A percentile compares a stretch with the other conserved stretches of the same genome.
Conservation (phyloP, 2,797 vertebrate genomes). For the Buphagus erythrorhynchus region DNA sequence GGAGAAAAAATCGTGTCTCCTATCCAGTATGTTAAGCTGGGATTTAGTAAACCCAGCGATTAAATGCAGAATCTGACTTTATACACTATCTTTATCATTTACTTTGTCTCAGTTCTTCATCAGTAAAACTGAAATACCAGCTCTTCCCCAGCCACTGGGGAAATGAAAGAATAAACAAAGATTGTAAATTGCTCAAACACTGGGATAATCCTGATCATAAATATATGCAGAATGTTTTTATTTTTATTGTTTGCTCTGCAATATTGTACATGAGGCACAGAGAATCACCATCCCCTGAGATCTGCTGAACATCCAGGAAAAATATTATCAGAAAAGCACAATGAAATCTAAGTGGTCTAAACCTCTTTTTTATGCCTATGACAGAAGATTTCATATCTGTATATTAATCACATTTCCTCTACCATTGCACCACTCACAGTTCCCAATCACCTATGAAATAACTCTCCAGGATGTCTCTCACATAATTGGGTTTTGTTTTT, state of each 20-base stretch:
- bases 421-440: background rate
- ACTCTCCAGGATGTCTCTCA: background rate
- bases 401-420: background rate
- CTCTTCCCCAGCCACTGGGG: background rate
- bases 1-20: background rate
- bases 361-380: background rate
- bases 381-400: background rate
- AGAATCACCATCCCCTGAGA: constrained; percentile 15
- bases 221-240: constrained; percentile 58
- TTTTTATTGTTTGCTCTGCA: constrained; percentile 45
- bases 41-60: background rate
- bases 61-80: background rate
- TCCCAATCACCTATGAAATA: background rate
- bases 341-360: constrained; percentile 25
- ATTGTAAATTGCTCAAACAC: constrained; percentile 42
- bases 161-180: constrained; percentile 55
- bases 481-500: constrained; percentile 22
- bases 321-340: background rate
- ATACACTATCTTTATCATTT: background rate
- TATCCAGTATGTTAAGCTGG: background rate
- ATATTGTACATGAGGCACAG: background rate
- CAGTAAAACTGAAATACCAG: constrained; percentile 4
- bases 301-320: background rate
- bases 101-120: constrained; percentile 4
- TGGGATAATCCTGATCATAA: constrained; percentile 41